Base-by-base conservation (phyloP, 2,888 invertebrate genomes). In the Oithona nana region DNA sequence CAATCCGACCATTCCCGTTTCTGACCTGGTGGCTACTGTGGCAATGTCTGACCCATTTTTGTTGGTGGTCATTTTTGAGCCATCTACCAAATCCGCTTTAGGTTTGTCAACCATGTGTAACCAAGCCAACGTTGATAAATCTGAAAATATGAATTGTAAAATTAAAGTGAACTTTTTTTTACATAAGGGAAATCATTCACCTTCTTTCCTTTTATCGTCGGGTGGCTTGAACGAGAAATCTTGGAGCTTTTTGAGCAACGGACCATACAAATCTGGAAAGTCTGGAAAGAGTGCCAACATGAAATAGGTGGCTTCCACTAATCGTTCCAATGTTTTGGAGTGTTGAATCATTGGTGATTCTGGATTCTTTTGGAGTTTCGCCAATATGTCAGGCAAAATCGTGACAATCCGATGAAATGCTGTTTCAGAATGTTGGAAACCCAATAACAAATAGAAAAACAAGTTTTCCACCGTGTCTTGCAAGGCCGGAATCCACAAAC, bases 381-480 rank as follows among this genome's bases (percentile, higher is more conserved):
- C 16, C 20, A 59, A 29, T 16, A 50, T 28, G n/a, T 59, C 22
- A n/a, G 39, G 59, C 1, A 59, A 26, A 24, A 24, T 22, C 1
- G 59, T 13, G 24, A 59, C 24, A 11, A 50, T 20, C 6, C 59
- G 22, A 50, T 59, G 59, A 49, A 59, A 59, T 16, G 28, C 26
- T 20, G 50, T 50, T 48, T 59, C 59, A 3, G 59, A 59, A n/a
- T 59, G 59, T 28, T 59, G 59, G 50, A 59, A 59, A 20, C 59
- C 59, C 59, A 59, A 24, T 6, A 59, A 59, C 1, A 59, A 28
- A 26, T 28, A 59, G 28, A 59, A 59, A 50, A 59, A 59, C 26
- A 59, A 28, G n/a, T 48, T 24, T 24, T 59, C 50, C 49, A 28
- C 49, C 1, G 59, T 50, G 49, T 24, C 8, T 24, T n/a, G 16